A percentile compares a stretch with the other conserved stretches of the same genome.
Evolutionary conservation across 2,797 vertebrate genomes (phyloP).

Genomic region (Cyclopterus lumpus): DNA sequence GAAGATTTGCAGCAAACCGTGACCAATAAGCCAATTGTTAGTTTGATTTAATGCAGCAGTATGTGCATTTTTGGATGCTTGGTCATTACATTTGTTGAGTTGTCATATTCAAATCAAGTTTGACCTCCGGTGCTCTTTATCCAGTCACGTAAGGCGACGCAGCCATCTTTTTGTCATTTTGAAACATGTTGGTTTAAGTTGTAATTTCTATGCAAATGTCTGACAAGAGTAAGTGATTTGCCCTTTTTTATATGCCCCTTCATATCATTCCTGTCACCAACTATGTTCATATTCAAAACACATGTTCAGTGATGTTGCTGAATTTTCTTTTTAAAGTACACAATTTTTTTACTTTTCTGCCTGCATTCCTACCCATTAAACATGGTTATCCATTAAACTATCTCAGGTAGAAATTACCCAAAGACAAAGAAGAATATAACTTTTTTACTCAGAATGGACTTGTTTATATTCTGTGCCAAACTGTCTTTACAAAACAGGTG

Average conservation of each 20-base stretch:
- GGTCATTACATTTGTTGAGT: constrained; percentile 50
- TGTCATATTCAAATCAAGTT: constrained; percentile 53
- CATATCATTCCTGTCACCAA: constrained; percentile 35
- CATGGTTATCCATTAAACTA: constrained; percentile 43
- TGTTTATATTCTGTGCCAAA: constrained; percentile 22
- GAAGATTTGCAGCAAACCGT: constrained; percentile 51
- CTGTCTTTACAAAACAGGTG: constrained; percentile 44
- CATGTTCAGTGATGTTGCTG: constrained; percentile 44
- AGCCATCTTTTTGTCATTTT: constrained; percentile 41
- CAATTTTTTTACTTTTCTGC: constrained; percentile 26
- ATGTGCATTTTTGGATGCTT: constrained; percentile 50
- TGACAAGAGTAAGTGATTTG: constrained; percentile 44
- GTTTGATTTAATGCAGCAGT: constrained; percentile 38
- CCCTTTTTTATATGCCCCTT: constrained; percentile 28
- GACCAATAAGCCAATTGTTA: constrained; percentile 43
- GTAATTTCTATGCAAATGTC: constrained; percentile 40
- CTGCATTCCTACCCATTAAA: constrained; percentile 26
- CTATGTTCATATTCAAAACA: constrained; percentile 19
- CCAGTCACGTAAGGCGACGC: constrained; percentile 32
- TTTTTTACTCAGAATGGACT: constrained; percentile 24
- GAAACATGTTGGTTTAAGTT: constrained; percentile 41
- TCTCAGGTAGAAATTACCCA: constrained; percentile 17
- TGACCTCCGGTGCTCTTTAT: constrained; percentile 34
- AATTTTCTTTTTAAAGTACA: not conserved
- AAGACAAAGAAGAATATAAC: constrained; percentile 28